phyloP scores from a whole-genome alignment of 2,888 invertebrate species.

The Pristionchus exspectatus region DNA sequence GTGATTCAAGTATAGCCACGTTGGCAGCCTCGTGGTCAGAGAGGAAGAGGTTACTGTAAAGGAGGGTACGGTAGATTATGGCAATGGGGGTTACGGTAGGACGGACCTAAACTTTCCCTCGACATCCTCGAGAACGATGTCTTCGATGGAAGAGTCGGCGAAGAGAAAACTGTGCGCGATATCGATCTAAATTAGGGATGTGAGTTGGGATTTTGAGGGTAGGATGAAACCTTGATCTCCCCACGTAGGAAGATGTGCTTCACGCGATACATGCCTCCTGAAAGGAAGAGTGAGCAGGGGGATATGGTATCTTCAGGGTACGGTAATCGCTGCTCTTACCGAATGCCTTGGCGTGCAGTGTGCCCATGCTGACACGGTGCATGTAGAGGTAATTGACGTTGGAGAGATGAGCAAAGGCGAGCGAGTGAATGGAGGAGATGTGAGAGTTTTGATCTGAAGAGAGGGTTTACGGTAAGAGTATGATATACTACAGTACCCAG shows the following conservation, averaged over 20 bases:
- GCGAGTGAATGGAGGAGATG: conserved; percentile 65
- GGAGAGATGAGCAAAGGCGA: conserved; percentile 69
- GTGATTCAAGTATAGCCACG: not conserved
- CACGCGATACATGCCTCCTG: conserved; percentile 46
- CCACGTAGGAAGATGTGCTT: conserved; percentile 51
- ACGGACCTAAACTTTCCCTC: conserved; percentile 35
- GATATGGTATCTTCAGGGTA: not conserved
- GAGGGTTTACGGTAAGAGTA: not conserved
- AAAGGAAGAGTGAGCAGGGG: not conserved
- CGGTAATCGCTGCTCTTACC: conserved; percentile 44
- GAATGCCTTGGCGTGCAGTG: conserved; percentile 60
- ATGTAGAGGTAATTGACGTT: conserved; percentile 74
- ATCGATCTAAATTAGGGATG: not conserved
- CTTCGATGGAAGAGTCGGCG: conserved; percentile 44
- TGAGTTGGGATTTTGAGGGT: not conserved
- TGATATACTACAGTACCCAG: conserved; percentile 55
- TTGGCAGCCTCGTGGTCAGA: conserved; percentile 9
- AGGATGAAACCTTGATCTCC: conserved; percentile 5
- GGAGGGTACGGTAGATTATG: not conserved
- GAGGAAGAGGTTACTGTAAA: conserved; percentile 44
- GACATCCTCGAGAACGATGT: conserved; percentile 43
- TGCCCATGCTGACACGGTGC: conserved; percentile 63
- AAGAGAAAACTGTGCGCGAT: conserved; percentile 28
- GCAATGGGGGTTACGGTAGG: not conserved
- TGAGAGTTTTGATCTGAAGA: conserved; percentile 71